Conservation (phyloP, 1,140 invertebrate genomes). For the Coptotermes formosanus region DNA sequence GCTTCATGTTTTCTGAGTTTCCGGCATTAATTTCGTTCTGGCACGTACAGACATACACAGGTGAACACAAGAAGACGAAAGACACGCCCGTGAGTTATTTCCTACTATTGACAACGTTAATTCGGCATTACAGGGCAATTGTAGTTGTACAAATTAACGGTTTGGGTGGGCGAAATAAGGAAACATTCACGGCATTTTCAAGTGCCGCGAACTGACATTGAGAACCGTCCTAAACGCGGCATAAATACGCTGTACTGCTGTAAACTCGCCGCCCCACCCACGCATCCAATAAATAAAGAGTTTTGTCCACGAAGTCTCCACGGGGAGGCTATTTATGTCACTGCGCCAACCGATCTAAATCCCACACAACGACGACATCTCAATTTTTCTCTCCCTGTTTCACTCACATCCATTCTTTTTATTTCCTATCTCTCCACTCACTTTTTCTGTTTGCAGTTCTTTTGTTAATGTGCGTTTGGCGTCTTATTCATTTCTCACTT, state of each 20-base stretch:
- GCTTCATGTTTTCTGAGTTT: no score
- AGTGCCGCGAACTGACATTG: slow-evolving; percentile 7
- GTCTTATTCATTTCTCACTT: neutral
- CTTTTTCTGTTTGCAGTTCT: neutral
- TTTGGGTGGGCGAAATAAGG: neutral
- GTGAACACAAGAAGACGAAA: no score
- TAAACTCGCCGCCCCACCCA: neutral
- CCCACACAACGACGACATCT: slow-evolving; percentile 2
- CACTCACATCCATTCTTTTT: neutral
- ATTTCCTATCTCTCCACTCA: neutral
- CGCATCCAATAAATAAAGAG: slow-evolving; percentile 6
- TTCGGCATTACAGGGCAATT: neutral
- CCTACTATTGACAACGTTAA: no score
- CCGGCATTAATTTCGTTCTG: no score
- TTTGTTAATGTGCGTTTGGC: neutral
- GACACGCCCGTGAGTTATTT: no score
- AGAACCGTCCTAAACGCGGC: slow-evolving; percentile 14
- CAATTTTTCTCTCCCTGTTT: neutral
- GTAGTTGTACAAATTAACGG: neutral
- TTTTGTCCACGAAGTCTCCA: slow-evolving; percentile 4
- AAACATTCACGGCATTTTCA: neutral
- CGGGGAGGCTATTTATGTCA: slow-evolving; percentile 2
- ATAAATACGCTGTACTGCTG: neutral
- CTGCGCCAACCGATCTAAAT: slow-evolving; percentile 10
- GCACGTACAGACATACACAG: no score